Evolutionary conservation across 2,888 invertebrate species (phyloP).

Genomic region (Zele albiditarsus): DNA sequence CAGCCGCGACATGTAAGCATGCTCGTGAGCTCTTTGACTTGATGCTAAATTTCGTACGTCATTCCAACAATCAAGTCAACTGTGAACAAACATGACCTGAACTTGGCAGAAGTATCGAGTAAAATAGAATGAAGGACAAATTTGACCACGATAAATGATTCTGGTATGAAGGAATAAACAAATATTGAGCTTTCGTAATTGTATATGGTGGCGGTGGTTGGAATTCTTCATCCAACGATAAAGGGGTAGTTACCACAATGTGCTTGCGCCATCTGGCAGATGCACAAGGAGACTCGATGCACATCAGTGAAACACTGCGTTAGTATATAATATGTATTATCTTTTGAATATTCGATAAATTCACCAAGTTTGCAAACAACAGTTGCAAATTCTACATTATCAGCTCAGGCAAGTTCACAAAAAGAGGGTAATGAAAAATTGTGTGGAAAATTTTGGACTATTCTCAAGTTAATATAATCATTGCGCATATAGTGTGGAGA

Average conservation of each 20-base stretch:
- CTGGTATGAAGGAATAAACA: background rate
- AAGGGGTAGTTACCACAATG: conserved; percentile 37
- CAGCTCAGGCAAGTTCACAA: conserved; percentile 26
- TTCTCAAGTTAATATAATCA: no score
- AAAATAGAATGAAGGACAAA: background rate
- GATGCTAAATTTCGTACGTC: conserved; percentile 29
- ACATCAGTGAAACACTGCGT: conserved; percentile 24
- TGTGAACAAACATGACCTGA: background rate
- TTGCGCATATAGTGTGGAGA: no score
- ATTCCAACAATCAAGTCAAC: conserved; percentile 6
- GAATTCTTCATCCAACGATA: conserved; percentile 30
- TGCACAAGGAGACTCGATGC: conserved; percentile 16
- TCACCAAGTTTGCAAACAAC: conserved; percentile 36
- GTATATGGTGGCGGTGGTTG: conserved; percentile 35
- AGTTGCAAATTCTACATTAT: conserved; percentile 45
- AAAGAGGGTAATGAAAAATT: background rate
- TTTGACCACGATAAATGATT: background rate
- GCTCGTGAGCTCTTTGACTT: conserved; percentile 26
- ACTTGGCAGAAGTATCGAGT: background rate
- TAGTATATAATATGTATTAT: conserved; percentile 32
- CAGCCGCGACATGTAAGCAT: conserved; percentile 30
- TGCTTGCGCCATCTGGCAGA: conserved; percentile 47
- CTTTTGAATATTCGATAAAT: background rate
- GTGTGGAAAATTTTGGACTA: background rate
- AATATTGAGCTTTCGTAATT: background rate